Evolutionary conservation across 2,113 vertebrate genomes (phyloP), one percentile per base, ranked within the genome.

Genomic region (Diphyllodes magnificus): DNA sequence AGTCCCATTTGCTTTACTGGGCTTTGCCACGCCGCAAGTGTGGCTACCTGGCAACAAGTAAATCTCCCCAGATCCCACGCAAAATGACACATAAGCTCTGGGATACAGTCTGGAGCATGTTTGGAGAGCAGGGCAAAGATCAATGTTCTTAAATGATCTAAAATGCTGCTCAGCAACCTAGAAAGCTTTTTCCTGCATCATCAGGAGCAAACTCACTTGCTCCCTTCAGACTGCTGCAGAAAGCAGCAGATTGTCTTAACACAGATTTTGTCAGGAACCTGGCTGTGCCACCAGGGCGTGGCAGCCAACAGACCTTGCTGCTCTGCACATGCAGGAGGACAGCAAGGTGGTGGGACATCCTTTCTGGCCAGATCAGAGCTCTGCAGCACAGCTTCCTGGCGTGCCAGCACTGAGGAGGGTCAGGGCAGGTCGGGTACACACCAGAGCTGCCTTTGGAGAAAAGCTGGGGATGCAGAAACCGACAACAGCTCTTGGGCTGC

Each of bases 401-500:
- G 0, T 0, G 5, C 59, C 2, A 1, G 24, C 14, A 2, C 40
- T 21, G 53, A 24, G 70, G 24, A 93, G 21, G 7, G 22, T 45
- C 45, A 81, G 25, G 40, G 33, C 51, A 71, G 42, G 17, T 5
- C 16, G 18, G 37, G 31, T 10, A 37, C 63, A 39, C 1, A 2
- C 9, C n/a, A 12, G 54, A 69, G 33, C 1, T 81, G 72, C 8
- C 33, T 37, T 35, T 1, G 3, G 50, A 37, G 37, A 73, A 53
- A 56, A 57, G 11, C 39, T 45, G 28, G n/a, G 68, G 4, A 3
- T 64, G 35, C 53, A 80, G 30, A 35, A 83, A 59, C 5, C 0
- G 0, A 9, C 39, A 42, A 1, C 0, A 35, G 18, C 24, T 45
- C 51, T 39, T 57, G 45, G 42, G 20, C n/a, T 84, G 5, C 35